phyloP scores from a whole-genome alignment of 2,113 vertebrate genomes.

The Diadophis punctatus region DNA sequence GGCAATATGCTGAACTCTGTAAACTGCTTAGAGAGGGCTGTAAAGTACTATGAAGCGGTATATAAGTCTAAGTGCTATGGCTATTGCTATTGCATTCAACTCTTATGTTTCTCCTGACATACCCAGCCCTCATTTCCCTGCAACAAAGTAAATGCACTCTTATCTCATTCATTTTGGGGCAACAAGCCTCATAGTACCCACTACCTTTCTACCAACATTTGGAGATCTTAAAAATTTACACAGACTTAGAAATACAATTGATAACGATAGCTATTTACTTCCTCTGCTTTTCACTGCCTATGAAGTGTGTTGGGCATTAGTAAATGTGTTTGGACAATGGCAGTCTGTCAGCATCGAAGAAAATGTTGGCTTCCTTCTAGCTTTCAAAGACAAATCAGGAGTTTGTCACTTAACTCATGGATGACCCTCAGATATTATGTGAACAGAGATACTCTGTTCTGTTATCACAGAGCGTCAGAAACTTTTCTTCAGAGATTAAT shows the following conservation, averaged over 20 bases:
- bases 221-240: neutral
- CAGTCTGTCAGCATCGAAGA: neutral
- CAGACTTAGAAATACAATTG: neutral
- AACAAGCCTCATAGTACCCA: neutral
- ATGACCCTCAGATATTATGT: slow-evolving; percentile 84
- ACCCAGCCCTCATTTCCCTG: neutral
- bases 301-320: neutral
- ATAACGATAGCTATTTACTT: neutral
- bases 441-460: slow-evolving; percentile 95
- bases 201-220: neutral
- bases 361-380: neutral
- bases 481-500: slow-evolving; percentile 92
- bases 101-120: neutral
- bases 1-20: too few relatives aligned
- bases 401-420: slow-evolving; percentile 65
- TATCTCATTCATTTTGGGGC: neutral
- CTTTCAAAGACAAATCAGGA: neutral
- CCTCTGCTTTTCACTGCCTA: neutral
- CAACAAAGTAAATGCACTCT: neutral
- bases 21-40: too few relatives aligned
- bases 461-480: slow-evolving; percentile 95
- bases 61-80: too few relatives aligned
- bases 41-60: too few relatives aligned
- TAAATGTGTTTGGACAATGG: neutral
- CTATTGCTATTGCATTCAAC: neutral